Base-by-base conservation (phyloP, 2,113 vertebrate genomes). In the Polypterus bichir region DNA sequence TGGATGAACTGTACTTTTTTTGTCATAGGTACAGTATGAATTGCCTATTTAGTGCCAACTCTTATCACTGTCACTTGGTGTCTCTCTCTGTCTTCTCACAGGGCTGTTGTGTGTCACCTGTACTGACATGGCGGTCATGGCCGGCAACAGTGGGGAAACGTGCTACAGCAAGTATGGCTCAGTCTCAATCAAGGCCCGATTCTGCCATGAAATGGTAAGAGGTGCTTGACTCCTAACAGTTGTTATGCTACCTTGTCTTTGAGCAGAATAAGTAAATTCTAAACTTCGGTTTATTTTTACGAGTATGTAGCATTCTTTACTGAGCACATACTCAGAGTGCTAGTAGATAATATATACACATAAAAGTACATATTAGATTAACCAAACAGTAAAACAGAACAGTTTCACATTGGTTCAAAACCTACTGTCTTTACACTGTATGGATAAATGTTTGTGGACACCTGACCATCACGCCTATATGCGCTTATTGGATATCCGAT, bases 151-250 rank as follows among this genome's bases (percentile, higher is more conserved):
- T 0, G 78, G 88, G 0, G 92, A 97, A 75, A 97, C 93, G 0
- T 97, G 92, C 66, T 97, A 96, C 77, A 86, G 90, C 78, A 97
- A 97, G 70, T 97, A 97, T 0, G 90, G 93, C 1, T 85, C 92
- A 1, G 69, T 93, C 71, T 92, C 92, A 62, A 82, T 95, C 72
- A 96, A 96, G 79, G 80, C 89, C 73, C 90, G 77, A 46, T 93
- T 88, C 78, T 97, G 92, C 69, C 94, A 97, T 0, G 94, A 97
- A 74, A 92, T 93, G 93, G 93, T 97, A 67, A 89, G 89, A 4
- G 46, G 0, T 27, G 45, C 7, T 48, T 45, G 4, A 44, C 44
- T 49, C 52, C 59, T 3, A 45, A 6, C 9, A 27, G 27, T 27
- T 27, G 27, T 27, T 27, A 27, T 27, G 27, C 27, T 27, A 27